A percentile compares a stretch with the other conserved stretches of the same genome.
These are phyloP conservation scores for Anomalospiza imberbis DNA, from an alignment of 2,797 vertebrate genomes.

Conservation along the genomic window DNA sequence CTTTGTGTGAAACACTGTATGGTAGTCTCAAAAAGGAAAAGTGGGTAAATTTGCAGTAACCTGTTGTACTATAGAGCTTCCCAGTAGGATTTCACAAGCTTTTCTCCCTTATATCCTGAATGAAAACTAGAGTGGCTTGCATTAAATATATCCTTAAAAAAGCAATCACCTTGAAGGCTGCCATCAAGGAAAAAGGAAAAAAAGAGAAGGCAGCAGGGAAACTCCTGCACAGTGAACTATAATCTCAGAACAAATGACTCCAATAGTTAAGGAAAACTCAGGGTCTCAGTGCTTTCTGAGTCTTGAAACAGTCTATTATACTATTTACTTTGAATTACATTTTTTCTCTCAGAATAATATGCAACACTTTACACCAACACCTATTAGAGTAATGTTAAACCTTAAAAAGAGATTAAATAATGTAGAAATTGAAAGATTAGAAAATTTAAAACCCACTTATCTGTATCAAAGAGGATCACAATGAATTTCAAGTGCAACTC, in stretches of 20 bases:
- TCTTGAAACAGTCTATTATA: background rate
- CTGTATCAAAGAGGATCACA: background rate
- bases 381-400: background rate
- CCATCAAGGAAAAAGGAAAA: background rate
- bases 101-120: background rate
- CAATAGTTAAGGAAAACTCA: background rate
- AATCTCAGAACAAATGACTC: background rate
- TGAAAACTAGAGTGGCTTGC: background rate
- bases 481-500: background rate
- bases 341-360: background rate
- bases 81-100: background rate
- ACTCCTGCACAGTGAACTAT: background rate
- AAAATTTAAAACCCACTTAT: background rate
- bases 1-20: background rate
- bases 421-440: background rate
- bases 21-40: background rate
- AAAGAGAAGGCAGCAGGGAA: background rate
- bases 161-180: conserved; percentile 3
- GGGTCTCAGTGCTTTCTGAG: background rate
- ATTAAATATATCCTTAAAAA: conserved; percentile 1
- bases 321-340: conserved; percentile 4
- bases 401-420: background rate
- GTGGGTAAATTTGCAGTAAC: background rate
- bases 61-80: background rate
- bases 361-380: background rate